phyloP scores from a whole-genome alignment of 2,888 invertebrate species.

The Hoplodrina ambigua region DNA sequence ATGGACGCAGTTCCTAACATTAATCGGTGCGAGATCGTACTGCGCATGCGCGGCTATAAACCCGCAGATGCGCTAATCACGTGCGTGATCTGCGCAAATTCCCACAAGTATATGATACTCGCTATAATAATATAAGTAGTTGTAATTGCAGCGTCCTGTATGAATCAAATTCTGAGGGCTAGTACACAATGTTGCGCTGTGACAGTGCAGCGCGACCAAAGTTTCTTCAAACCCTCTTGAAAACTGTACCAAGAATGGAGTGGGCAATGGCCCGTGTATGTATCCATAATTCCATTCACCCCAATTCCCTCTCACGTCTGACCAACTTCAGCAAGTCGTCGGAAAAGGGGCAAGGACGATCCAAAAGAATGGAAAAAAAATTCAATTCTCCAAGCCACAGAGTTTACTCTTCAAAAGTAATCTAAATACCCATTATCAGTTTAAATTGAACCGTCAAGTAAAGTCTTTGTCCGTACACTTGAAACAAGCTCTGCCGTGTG shows the following conservation, averaged over 20 bases:
- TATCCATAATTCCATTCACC: no score
- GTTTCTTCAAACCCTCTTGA: no score
- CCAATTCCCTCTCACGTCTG: no score
- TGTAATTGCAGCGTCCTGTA: constrained; percentile 14
- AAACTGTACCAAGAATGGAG: no score
- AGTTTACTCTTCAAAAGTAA: neutral
- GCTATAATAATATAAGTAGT: constrained; percentile 23
- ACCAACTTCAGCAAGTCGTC: no score
- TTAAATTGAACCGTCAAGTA: constrained; percentile 41
- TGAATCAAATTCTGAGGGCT: neutral
- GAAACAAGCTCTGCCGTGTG: constrained; percentile 60
- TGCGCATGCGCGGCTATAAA: constrained; percentile 30
- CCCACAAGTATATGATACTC: constrained; percentile 37
- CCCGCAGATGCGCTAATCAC: constrained; percentile 31
- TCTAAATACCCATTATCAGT: constrained; percentile 13
- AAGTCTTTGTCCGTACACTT: constrained; percentile 42
- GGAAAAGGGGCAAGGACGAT: no score
- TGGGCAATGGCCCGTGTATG: no score
- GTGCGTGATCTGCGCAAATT: constrained; percentile 51
- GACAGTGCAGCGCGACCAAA: no score
- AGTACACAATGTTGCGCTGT: neutral
- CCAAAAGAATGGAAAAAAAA: neutral
- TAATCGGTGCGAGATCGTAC: constrained; percentile 30
- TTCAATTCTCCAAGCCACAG: neutral
- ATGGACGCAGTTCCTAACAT: constrained; percentile 11